Conservation (phyloP, 2,113 vertebrate species). For the Arvicanthis niloticus region DNA sequence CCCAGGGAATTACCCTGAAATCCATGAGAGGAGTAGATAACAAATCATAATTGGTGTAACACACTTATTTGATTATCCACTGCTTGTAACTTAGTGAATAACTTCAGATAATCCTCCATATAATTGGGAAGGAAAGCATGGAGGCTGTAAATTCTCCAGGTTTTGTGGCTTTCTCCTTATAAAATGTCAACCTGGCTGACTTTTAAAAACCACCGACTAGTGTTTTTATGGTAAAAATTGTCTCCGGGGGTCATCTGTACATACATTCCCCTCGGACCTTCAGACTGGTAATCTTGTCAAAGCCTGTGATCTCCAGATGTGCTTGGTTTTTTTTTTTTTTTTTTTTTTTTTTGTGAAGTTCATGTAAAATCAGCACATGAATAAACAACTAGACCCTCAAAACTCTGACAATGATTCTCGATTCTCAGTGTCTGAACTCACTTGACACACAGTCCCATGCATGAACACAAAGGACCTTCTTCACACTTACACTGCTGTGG, state of each 20-base stretch:
- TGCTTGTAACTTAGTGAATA: conserved; percentile 8
- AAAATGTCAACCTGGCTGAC: conserved; percentile 30
- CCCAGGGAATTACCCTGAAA: background rate
- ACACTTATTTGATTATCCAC: background rate
- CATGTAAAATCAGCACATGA: background rate
- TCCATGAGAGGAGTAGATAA: background rate
- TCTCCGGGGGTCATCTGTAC: background rate
- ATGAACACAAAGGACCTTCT: background rate
- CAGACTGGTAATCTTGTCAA: background rate
- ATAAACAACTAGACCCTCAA: conserved; percentile 25
- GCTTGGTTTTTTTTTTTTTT: background rate
- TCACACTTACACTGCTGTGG: background rate
- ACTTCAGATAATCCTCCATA: background rate
- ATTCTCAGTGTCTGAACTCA: background rate
- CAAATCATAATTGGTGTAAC: background rate
- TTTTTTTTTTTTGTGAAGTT: background rate
- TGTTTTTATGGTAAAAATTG: conserved; percentile 3
- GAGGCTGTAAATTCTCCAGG: background rate
- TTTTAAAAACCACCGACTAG: conserved; percentile 8
- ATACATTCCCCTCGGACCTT: background rate
- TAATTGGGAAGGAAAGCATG: conserved; percentile 5
- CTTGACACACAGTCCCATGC: background rate
- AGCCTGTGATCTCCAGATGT: background rate
- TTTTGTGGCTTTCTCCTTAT: conserved; percentile 40
- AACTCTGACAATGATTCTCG: background rate